Evolutionary conservation across 2,113 vertebrate species (phyloP).

Genomic region (Tragulus kanchil): DNA sequence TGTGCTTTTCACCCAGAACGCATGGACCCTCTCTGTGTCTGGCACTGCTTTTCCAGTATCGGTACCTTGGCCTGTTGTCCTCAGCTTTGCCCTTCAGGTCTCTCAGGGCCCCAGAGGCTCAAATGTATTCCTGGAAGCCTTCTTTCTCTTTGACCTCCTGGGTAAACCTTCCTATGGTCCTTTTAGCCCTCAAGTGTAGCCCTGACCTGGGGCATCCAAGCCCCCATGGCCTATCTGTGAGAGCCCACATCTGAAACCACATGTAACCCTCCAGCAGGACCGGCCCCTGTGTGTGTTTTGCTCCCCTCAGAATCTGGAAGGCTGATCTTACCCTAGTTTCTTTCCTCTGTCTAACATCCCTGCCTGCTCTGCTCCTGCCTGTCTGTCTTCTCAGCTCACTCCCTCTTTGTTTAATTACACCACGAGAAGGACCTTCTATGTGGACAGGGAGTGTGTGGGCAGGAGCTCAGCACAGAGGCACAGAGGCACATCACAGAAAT

Average conservation of each 20-base stretch:
- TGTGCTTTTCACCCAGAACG: not conserved
- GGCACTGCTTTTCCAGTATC: not conserved
- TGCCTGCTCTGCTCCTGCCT: not conserved
- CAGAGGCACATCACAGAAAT: constrained; percentile 40
- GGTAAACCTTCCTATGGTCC: not conserved
- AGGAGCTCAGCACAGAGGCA: constrained; percentile 52
- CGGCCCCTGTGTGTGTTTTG: not conserved
- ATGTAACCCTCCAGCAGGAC: not conserved
- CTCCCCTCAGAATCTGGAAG: not conserved
- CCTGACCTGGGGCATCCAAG: not conserved
- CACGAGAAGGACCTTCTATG: constrained; percentile 54
- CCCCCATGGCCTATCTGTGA: not conserved
- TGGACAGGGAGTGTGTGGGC: constrained; percentile 70
- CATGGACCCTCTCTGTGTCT: not conserved
- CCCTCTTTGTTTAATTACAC: constrained; percentile 68
- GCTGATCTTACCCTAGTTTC: not conserved
- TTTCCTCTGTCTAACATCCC: constrained; percentile 30
- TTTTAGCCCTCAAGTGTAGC: not conserved
- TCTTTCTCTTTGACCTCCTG: not conserved
- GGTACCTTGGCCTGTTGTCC: not conserved
- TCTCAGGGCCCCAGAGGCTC: not conserved
- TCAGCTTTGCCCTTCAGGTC: not conserved
- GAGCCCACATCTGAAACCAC: not conserved
- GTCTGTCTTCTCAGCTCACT: constrained; percentile 41
- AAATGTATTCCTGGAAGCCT: not conserved